These are phyloP conservation scores for Ophioninae sp. DNA, from an alignment of 2,888 invertebrate genomes.

Conservation along the genomic window DNA sequence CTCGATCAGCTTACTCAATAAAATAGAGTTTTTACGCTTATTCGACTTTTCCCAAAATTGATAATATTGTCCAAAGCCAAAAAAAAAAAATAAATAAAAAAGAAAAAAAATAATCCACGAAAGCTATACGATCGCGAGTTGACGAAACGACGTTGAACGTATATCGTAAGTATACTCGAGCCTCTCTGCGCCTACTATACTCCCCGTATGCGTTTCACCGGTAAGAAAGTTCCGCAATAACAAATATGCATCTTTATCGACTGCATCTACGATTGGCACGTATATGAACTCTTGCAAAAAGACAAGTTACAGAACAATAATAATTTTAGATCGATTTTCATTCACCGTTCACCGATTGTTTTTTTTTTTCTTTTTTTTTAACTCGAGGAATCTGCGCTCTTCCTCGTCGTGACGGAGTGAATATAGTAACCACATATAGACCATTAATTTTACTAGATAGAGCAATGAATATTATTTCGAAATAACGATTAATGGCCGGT, in stretches of 20 bases:
- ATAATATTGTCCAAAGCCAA: no score
- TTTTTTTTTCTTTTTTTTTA: conserved; percentile 34
- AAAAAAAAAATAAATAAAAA: no score
- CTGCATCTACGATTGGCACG: conserved; percentile 63
- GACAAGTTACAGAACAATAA: conserved; percentile 19
- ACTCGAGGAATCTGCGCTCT: conserved; percentile 45
- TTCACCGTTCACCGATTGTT: conserved; percentile 52
- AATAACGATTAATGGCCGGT: conserved; percentile 39
- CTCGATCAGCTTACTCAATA: neutral
- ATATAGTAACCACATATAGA: conserved; percentile 53
- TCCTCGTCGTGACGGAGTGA: conserved; percentile 52
- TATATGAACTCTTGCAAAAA: conserved; percentile 42
- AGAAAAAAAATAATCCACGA: neutral
- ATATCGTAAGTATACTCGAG: conserved; percentile 64
- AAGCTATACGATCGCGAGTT: conserved; percentile 45
- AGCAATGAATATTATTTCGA: neutral
- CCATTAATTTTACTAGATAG: conserved; percentile 40
- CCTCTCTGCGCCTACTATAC: conserved; percentile 57
- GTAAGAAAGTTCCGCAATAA: conserved; percentile 60
- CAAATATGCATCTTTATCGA: conserved; percentile 61
- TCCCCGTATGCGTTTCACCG: conserved; percentile 61
- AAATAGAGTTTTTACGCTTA: neutral
- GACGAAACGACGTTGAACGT: conserved; percentile 57
- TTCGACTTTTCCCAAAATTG: neutral
- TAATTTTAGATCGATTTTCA: conserved; percentile 53